A percentile compares a stretch with the other conserved stretches of the same genome.
These are phyloP conservation scores for Andinoacara biseriatus DNA, from an alignment of 2,113 vertebrate species.

Conservation along the genomic window DNA sequence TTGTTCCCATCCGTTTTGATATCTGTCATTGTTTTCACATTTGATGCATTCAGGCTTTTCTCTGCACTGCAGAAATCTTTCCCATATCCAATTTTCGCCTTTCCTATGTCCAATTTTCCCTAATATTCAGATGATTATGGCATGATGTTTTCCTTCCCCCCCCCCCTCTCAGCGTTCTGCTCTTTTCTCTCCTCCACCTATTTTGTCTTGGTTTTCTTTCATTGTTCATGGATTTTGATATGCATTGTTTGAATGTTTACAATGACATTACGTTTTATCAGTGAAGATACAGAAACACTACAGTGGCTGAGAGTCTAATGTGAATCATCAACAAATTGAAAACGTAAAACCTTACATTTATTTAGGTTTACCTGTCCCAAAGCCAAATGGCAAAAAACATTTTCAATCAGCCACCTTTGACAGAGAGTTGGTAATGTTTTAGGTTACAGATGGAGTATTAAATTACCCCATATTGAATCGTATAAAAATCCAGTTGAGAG, in stretches of 20 bases:
- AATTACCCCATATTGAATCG: slow-evolving; percentile 79
- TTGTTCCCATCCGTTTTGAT: slow-evolving; percentile 70
- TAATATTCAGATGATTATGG: slow-evolving; percentile 77
- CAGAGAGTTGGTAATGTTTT: slow-evolving; percentile 70
- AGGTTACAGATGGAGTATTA: slow-evolving; percentile 71
- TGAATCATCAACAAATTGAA: slow-evolving; percentile 65
- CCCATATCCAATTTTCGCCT: slow-evolving; percentile 75
- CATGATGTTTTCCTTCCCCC: slow-evolving; percentile 70
- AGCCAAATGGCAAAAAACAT: slow-evolving; percentile 62
- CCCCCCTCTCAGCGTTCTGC: slow-evolving; percentile 40
- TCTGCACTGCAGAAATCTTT: slow-evolving; percentile 56
- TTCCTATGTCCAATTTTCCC: slow-evolving; percentile 74
- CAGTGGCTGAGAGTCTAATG: background rate
- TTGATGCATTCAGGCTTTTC: slow-evolving; percentile 68
- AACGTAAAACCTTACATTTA: slow-evolving; percentile 61
- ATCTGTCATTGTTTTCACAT: slow-evolving; percentile 71
- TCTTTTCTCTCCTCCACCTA: slow-evolving; percentile 42
- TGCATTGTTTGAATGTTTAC: slow-evolving; percentile 52
- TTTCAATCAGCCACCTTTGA: slow-evolving; percentile 71
- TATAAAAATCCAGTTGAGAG: slow-evolving; percentile 77
- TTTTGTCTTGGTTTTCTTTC: slow-evolving; percentile 45
- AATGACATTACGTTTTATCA: slow-evolving; percentile 49
- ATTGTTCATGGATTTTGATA: slow-evolving; percentile 23
- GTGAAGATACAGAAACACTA: slow-evolving; percentile 9
- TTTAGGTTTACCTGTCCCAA: slow-evolving; percentile 43